Evolutionary conservation across 2,888 invertebrate species (phyloP), one percentile per base, ranked within the genome.

Genomic region (Dorcus hopei): DNA sequence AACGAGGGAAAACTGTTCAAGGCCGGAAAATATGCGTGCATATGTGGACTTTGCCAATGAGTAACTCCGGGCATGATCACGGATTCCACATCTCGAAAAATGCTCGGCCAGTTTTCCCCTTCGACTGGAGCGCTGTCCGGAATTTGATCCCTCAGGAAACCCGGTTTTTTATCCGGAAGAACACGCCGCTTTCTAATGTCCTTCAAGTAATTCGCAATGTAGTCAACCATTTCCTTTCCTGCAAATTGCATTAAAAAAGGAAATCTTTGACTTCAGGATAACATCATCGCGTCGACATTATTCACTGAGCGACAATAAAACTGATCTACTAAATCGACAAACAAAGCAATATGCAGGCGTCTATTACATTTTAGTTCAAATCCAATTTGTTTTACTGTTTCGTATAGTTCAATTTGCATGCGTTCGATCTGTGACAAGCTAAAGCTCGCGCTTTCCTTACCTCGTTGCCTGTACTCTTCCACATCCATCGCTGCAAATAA

Each of bases 221-320:
- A 99, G 80, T 99, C 98, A 59, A 99, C 93, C 90, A 98, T 91
- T 80, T 97, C 95, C 79, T 97, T 97, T 42, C 97, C 98, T 93
- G 41, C 3, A 41, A 41, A 41, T 14, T 14, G 9, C 11, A 42
- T 14, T 42, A 42, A 42, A 16, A 42, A 16, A 42, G 6, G 4
- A 42, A 42, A 42, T 42, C n/a, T 11, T n/a, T 41, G 11, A 41
- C 41, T n/a, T 11, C n/a, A n/a, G 41, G 41, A 19, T 6, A 33
- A 33, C 5, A 6, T 33, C 5, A 45, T 8, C 45, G 19, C 16
- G 9, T 16, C 23, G 1, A 45, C 3, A 6, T 45, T 19, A 9
- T 9, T 45, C 45, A 45, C 8, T 19, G 19, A 1, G 14, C 19
- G 14, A 23, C 45, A 19, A 19, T 45, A 45, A 45, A 45, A 45